A percentile compares a stretch with the other conserved stretches of the same genome.
phyloP scores from a whole-genome alignment of 92 coral and sea anemone species.

The Galaxea fascicularis region DNA sequence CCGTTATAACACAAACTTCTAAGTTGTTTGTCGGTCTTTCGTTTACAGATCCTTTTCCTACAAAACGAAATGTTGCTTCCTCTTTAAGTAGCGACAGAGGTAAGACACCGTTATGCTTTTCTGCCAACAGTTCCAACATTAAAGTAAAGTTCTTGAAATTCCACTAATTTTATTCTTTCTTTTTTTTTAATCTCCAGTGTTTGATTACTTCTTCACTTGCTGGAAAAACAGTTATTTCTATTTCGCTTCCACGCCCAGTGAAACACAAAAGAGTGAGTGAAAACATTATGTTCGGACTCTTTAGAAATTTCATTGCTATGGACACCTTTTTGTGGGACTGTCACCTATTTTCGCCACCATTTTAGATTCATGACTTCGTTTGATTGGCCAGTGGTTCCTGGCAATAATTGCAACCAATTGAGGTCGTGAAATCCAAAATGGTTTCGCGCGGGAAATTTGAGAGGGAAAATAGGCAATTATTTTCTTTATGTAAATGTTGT shows the following conservation, averaged over 20 bases:
- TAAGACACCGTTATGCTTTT: constrained; percentile 6
- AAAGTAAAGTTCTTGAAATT: not conserved
- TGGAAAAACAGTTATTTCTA: constrained; percentile 70
- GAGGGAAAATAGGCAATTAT: too few species aligned
- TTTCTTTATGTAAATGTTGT: too few species aligned
- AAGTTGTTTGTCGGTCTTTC: not conserved
- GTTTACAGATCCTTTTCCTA: constrained; percentile 87
- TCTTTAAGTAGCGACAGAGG: constrained; percentile 78
- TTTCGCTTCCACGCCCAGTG: constrained; percentile 59
- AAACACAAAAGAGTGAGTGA: constrained; percentile 48
- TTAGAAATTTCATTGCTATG: too few species aligned
- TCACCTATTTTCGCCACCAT: too few species aligned
- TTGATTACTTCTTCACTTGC: constrained; percentile 72
- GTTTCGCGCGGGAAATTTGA: too few species aligned
- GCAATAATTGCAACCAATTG: too few species aligned
- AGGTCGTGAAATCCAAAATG: too few species aligned
- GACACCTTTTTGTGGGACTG: not conserved
- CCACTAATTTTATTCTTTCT: not conserved
- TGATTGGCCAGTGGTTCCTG: too few species aligned
- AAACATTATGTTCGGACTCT: not conserved
- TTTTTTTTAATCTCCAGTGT: constrained; percentile 48
- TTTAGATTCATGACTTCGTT: too few species aligned
- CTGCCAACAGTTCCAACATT: not conserved
- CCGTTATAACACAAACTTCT: not conserved
- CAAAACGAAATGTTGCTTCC: constrained; percentile 85